Percentiles rank a stretch among this genome's conserved stretches.
phyloP scores from a whole-genome alignment of 2,113 vertebrate genomes.

The Coregonus clupeaformis region DNA sequence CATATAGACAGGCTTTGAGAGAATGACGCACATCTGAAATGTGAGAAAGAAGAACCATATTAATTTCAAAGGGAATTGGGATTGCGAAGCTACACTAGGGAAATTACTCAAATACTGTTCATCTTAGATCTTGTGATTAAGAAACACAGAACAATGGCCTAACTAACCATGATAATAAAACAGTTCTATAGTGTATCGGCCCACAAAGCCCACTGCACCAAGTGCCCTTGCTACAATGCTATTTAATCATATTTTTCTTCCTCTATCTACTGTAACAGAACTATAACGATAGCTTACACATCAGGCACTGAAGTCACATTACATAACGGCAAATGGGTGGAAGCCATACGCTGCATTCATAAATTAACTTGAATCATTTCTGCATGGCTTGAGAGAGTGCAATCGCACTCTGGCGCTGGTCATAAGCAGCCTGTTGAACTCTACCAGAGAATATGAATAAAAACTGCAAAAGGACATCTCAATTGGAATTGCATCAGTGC shows the following conservation, averaged over 20 bases:
- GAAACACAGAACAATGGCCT: too few species aligned
- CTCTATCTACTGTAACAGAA: too few species aligned
- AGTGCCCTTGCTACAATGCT: too few species aligned
- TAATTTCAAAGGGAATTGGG: too few species aligned
- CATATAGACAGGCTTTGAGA: not conserved
- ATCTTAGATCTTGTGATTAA: too few species aligned
- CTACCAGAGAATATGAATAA: constrained; percentile 8
- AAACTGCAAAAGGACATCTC: not conserved
- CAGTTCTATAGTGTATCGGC: too few species aligned
- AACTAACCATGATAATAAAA: too few species aligned
- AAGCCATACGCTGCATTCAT: constrained; percentile 17
- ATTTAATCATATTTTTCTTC: too few species aligned
- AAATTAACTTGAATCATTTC: constrained; percentile 39
- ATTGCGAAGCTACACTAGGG: too few species aligned
- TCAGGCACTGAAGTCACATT: constrained; percentile 35
- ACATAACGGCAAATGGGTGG: constrained; percentile 30
- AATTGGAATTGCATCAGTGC: not conserved
- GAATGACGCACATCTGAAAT: constrained; percentile 18
- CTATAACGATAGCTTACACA: constrained; percentile 1
- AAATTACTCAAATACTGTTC: too few species aligned
- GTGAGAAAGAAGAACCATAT: too few species aligned
- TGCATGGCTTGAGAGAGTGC: constrained; percentile 37
- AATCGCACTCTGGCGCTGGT: constrained; percentile 20
- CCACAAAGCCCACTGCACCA: too few species aligned
- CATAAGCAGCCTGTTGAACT: constrained; percentile 5